Percentiles rank a stretch among this genome's conserved stretches.
Evolutionary conservation across 2,113 vertebrate species (phyloP).

Genomic region (Montifringilla adamsi): DNA sequence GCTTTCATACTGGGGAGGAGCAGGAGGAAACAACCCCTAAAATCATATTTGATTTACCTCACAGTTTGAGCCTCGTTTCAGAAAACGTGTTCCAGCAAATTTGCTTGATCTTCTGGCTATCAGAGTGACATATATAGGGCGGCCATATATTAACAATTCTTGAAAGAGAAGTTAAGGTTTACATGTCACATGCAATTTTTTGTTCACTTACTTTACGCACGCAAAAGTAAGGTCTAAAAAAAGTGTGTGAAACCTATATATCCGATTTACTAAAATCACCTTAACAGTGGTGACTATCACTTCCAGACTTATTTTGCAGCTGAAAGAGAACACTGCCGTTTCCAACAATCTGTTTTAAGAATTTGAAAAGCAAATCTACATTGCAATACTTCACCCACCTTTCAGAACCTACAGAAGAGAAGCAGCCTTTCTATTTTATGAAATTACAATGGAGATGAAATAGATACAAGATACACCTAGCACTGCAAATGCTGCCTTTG

Average conservation of each 20-base stretch:
- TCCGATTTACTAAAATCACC: neutral
- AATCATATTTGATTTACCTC: slow-evolving; percentile 78
- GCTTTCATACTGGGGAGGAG: neutral
- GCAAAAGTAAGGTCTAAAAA: neutral
- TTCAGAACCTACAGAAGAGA: neutral
- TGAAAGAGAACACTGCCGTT: neutral
- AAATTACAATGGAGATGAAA: neutral
- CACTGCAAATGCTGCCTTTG: neutral
- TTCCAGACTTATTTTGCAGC: neutral
- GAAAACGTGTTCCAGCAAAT: slow-evolving; percentile 96
- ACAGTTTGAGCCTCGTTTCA: slow-evolving; percentile 95
- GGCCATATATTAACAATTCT: slow-evolving; percentile 95
- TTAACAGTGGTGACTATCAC: neutral
- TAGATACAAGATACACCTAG: neutral
- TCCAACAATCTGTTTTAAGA: neutral
- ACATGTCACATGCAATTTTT: neutral
- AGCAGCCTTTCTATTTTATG: neutral
- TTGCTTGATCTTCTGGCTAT: slow-evolving; percentile 95
- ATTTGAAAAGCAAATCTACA: neutral
- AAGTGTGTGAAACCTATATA: neutral
- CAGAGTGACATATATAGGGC: slow-evolving; percentile 92
- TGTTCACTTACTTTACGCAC: neutral
- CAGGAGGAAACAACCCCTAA: neutral
- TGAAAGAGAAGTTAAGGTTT: slow-evolving; percentile 75
- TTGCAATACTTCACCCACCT: neutral